Evolutionary conservation across 2,888 invertebrate species (phyloP).

Genomic region (Kryphioiulus occultus): DNA sequence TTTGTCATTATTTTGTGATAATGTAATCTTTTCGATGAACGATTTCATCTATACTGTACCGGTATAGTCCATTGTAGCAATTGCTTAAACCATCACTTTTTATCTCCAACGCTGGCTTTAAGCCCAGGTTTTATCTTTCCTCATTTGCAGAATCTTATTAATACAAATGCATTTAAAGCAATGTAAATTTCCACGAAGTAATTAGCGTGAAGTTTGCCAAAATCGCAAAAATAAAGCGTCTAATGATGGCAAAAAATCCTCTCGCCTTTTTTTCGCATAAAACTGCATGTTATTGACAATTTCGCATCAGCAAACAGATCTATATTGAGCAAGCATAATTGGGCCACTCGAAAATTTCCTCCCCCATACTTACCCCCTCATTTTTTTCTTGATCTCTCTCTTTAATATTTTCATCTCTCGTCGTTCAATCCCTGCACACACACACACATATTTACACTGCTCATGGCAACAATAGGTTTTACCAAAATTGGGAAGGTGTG

Average conservation of each 20-base stretch:
- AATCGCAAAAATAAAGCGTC: background rate
- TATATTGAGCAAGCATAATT: conserved; percentile 5
- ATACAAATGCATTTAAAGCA: background rate
- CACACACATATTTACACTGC: background rate
- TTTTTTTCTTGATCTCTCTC: conserved; percentile 4
- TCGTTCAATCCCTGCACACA: background rate
- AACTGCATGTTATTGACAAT: background rate
- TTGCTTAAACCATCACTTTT: too few species aligned
- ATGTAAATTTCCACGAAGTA: background rate
- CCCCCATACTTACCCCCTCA: background rate
- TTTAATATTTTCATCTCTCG: background rate
- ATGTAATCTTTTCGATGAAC: too few species aligned
- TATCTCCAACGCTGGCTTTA: too few species aligned
- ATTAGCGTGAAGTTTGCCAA: background rate
- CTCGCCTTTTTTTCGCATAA: background rate
- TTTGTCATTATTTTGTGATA: too few species aligned
- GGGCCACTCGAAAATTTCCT: background rate
- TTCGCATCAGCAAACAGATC: background rate
- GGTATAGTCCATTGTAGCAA: too few species aligned
- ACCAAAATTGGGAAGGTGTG: background rate
- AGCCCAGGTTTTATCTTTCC: too few species aligned
- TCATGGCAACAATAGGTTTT: background rate
- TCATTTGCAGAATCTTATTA: background rate
- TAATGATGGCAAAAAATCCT: background rate
- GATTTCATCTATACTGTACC: too few species aligned